Evolutionary conservation across 1,140 invertebrate genomes (phyloP).

Genomic region (Drosophila varians): DNA sequence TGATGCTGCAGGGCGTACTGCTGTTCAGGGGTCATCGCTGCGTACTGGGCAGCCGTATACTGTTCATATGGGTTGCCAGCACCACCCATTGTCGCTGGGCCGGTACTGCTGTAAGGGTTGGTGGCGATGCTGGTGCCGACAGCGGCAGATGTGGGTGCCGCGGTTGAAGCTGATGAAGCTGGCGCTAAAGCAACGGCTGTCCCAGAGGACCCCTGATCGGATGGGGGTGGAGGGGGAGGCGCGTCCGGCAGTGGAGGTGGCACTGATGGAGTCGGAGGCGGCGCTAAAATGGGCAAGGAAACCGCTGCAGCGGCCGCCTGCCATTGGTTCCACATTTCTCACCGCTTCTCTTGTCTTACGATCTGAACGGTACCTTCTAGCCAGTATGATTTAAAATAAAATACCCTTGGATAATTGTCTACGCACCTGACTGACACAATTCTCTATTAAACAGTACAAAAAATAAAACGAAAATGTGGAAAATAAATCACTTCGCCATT

Average conservation of each 20-base stretch:
- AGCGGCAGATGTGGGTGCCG: neutral
- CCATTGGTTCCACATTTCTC: constrained; percentile 72
- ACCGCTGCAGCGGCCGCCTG: constrained; percentile 31
- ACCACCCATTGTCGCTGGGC: constrained; percentile 14
- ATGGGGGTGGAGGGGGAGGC: constrained; percentile 61
- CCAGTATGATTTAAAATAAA: neutral
- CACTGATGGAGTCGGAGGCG: constrained; percentile 60
- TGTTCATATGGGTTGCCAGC: constrained; percentile 83
- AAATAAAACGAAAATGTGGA: constrained; percentile 21
- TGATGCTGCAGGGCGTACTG: constrained; percentile 87
- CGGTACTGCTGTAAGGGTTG: constrained; percentile 50
- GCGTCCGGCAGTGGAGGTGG: constrained; percentile 70
- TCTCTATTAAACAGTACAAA: neutral
- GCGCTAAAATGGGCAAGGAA: constrained; percentile 26
- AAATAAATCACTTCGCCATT: constrained; percentile 53
- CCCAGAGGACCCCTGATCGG: constrained; percentile 17
- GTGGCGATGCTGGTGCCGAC: neutral
- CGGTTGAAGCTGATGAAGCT: neutral
- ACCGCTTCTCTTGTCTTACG: neutral
- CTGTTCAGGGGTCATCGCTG: constrained; percentile 83
- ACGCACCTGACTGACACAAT: neutral
- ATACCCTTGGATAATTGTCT: neutral
- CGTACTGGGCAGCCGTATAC: constrained; percentile 89
- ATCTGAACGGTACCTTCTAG: neutral
- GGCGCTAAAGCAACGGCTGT: neutral